Conservation (phyloP, 2,113 vertebrate genomes). For the Saguinus midas region DNA sequence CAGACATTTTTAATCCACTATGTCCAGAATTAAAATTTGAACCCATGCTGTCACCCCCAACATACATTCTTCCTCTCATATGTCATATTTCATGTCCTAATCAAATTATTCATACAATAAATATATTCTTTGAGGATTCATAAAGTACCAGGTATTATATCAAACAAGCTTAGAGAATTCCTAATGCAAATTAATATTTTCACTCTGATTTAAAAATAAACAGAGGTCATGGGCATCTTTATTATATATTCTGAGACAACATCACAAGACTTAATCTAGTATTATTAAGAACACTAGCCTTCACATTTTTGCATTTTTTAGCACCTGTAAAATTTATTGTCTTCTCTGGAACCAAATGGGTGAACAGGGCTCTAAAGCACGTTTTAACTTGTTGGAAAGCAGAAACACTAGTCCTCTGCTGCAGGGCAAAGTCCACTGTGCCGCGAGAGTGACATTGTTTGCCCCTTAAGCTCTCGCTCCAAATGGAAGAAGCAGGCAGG, state of each 20-base stretch:
- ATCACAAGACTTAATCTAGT: neutral
- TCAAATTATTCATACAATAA: neutral
- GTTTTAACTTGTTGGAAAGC: neutral
- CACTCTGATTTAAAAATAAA: conserved; percentile 15
- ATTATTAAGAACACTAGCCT: neutral
- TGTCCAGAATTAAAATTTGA: neutral
- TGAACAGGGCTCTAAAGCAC: neutral
- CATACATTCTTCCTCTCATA: neutral
- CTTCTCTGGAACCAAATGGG: neutral
- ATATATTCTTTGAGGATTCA: neutral
- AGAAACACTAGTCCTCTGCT: neutral
- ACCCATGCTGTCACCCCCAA: neutral
- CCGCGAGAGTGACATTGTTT: neutral
- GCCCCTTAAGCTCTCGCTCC: neutral
- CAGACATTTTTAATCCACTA: neutral
- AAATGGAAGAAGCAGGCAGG: neutral
- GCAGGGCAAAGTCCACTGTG: neutral
- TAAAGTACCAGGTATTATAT: neutral
- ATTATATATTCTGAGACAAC: neutral
- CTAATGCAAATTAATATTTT: neutral
- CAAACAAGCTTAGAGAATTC: neutral
- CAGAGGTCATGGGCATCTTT: neutral
- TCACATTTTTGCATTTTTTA: neutral
- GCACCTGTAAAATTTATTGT: neutral
- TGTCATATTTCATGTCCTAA: neutral